phyloP scores from a whole-genome alignment of 1,140 invertebrate species.

The Neotoxoptera formosana region DNA sequence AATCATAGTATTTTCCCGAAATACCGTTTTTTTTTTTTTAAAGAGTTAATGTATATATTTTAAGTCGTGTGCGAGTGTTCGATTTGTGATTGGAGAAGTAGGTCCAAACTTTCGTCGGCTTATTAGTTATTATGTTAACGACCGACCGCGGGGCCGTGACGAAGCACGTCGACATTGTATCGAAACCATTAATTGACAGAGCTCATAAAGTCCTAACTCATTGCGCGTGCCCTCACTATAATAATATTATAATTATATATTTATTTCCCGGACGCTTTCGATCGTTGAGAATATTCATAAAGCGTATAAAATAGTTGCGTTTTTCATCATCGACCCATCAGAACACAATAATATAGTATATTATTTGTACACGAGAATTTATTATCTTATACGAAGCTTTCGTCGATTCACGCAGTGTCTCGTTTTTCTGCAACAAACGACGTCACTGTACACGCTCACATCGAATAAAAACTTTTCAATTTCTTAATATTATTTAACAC shows the following conservation, averaged over 20 bases:
- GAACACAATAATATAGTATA: background rate
- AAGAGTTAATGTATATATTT: no score
- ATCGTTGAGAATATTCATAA: background rate
- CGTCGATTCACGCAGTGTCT: background rate
- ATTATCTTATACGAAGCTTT: background rate
- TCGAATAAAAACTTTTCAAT: background rate
- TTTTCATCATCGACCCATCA: background rate
- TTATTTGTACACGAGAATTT: no score
- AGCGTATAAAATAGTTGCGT: background rate
- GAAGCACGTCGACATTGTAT: background rate
- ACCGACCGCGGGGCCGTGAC: background rate
- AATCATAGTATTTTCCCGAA: background rate
- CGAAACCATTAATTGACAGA: background rate
- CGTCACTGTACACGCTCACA: background rate
- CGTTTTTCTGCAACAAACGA: background rate
- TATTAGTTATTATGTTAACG: background rate
- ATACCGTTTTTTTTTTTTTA: no score
- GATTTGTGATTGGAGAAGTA: background rate
- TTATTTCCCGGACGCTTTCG: background rate
- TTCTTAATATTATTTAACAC: background rate
- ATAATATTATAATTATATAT: background rate
- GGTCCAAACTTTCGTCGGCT: background rate
- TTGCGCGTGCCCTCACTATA: no score
- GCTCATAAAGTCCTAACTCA: no score
- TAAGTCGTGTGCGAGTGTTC: background rate